phyloP scores from a whole-genome alignment of 1,140 invertebrate species.

The Anagrus nilaparvatae region DNA sequence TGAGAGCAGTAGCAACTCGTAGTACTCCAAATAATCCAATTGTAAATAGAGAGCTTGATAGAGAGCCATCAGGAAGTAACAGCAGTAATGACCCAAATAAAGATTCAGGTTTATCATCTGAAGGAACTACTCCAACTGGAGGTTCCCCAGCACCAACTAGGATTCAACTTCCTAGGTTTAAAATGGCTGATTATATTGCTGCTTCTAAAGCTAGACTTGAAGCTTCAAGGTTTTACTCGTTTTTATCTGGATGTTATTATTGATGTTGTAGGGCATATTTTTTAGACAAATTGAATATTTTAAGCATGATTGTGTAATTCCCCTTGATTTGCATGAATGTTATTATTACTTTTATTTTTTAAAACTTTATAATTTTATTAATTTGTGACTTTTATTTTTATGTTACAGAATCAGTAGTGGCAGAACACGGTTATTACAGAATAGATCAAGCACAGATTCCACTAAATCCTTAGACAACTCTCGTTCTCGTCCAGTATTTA shows the following conservation, averaged over 20 bases:
- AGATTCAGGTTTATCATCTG: constrained; percentile 38
- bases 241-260: too few relatives aligned
- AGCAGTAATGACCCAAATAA: constrained; percentile 23
- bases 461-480: constrained; percentile 33
- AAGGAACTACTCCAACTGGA: constrained; percentile 34
- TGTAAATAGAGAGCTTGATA: not conserved
- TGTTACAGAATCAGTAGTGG: constrained; percentile 30
- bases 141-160: constrained; percentile 29
- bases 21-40: not conserved
- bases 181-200: constrained; percentile 18
- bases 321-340: not conserved
- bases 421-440: constrained; percentile 33
- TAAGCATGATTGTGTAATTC: too few relatives aligned
- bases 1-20: not conserved
- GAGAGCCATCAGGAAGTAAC: not conserved
- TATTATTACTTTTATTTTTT: not conserved
- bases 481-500: constrained; percentile 33
- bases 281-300: too few relatives aligned
- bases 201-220: constrained; percentile 24
- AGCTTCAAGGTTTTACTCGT: constrained; percentile 3
- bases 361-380: constrained; percentile 2
- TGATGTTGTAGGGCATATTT: too few relatives aligned
- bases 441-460: constrained; percentile 36
- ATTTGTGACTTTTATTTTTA: too few relatives aligned
- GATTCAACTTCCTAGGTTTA: constrained; percentile 7